Evolutionary conservation across 2,797 vertebrate species (phyloP).

Genomic region (Chaenodraco wilsoni): DNA sequence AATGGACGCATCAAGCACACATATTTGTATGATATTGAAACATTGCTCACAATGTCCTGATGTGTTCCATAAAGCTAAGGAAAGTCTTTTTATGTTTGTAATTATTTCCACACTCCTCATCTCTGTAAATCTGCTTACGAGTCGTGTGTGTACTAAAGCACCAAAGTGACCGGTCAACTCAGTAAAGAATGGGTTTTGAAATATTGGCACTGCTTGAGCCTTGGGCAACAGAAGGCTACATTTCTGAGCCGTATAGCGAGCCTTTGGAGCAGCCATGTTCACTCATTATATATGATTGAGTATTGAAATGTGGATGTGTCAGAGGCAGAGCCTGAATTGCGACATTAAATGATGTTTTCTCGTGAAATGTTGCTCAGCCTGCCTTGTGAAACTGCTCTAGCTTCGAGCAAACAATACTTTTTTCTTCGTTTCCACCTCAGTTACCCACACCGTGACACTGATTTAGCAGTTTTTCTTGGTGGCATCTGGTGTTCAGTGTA

Average conservation of each 20-base stretch:
- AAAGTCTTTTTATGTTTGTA: not conserved
- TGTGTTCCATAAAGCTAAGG: not conserved
- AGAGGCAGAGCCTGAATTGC: not conserved
- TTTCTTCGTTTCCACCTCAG: constrained; percentile 25
- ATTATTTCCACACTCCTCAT: constrained; percentile 6
- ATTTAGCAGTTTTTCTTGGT: constrained; percentile 46
- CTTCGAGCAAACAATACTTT: constrained; percentile 22
- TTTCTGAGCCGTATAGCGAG: constrained; percentile 1
- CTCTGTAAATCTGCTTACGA: not conserved
- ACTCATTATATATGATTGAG: not conserved
- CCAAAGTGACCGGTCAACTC: constrained; percentile 11
- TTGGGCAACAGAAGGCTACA: constrained; percentile 8
- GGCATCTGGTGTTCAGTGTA: constrained; percentile 55
- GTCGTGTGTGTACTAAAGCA: constrained; percentile 5
- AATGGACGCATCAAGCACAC: not conserved
- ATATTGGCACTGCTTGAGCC: constrained; percentile 7
- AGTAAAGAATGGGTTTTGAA: constrained; percentile 13
- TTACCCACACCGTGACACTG: constrained; percentile 22
- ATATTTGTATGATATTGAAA: not conserved
- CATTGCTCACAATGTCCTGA: constrained; percentile 8
- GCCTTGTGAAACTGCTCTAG: not conserved
- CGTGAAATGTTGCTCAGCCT: not conserved
- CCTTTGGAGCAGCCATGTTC: not conserved
- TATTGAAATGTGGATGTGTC: not conserved
- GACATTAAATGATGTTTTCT: not conserved